Evolutionary conservation across 2,797 vertebrate species (phyloP).

Genomic region (Anolis apletophallus): DNA sequence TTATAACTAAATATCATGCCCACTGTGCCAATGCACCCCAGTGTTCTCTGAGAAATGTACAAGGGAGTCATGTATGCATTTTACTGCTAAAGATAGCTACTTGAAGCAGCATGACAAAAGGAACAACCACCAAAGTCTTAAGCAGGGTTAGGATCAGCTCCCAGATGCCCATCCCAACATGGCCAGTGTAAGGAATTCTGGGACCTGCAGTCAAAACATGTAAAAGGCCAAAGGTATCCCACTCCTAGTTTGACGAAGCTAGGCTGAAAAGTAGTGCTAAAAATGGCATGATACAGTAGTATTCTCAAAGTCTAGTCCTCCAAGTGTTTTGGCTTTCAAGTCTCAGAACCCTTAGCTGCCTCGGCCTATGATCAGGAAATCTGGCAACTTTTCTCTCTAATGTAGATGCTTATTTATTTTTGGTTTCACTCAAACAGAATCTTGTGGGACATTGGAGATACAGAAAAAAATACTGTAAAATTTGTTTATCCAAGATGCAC

Average conservation of each 20-base stretch:
- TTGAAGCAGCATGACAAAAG: neutral
- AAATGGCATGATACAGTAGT: neutral
- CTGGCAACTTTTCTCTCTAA: neutral
- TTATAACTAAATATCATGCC: neutral
- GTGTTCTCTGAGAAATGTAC: neutral
- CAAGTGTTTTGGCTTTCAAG: neutral
- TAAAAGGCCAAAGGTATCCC: no score
- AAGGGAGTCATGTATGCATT: neutral
- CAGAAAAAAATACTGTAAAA: neutral
- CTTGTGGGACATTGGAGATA: neutral
- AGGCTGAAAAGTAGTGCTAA: neutral
- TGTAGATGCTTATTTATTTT: neutral
- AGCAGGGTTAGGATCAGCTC: no score
- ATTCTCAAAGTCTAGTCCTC: neutral
- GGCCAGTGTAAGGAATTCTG: no score
- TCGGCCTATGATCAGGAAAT: neutral
- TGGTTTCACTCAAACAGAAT: neutral
- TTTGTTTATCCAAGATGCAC: neutral
- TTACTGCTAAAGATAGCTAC: neutral
- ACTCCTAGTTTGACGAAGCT: neutral
- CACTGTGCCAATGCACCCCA: no score
- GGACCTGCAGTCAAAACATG: no score
- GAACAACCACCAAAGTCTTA: no score
- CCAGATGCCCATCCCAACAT: no score
- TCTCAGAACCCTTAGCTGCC: neutral